phyloP scores from a whole-genome alignment of 53 echinoderm and acorn worm genomes.

The Apostichopus leukothele region DNA sequence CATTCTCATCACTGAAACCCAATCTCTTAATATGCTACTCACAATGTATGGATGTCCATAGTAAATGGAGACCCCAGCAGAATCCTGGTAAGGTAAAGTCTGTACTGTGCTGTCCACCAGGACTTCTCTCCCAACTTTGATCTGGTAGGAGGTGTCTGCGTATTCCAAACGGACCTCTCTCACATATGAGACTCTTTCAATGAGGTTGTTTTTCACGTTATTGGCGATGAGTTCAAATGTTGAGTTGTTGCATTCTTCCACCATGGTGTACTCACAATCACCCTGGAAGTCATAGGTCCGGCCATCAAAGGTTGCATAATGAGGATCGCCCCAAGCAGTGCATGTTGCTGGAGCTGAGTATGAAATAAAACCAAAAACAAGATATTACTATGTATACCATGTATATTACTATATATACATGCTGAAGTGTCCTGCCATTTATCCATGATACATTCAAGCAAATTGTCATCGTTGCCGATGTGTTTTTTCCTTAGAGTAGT shows the following conservation, averaged over 20 bases:
- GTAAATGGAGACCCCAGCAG: constrained; percentile 56
- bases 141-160: constrained; percentile 28
- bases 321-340: constrained; percentile 73
- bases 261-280: constrained; percentile 72
- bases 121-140: constrained; percentile 50
- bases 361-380: background rate
- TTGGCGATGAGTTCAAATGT: constrained; percentile 58
- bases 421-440: too few species aligned
- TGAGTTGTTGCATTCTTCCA: constrained; percentile 52
- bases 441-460: too few species aligned
- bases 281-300: constrained; percentile 67
- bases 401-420: too few species aligned
- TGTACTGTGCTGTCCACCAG: constrained; percentile 49
- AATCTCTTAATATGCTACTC: constrained; percentile 45
- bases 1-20: too few species aligned
- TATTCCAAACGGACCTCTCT: constrained; percentile 50
- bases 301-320: constrained; percentile 71
- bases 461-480: too few species aligned
- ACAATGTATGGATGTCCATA: constrained; percentile 58
- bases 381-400: too few species aligned
- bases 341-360: constrained; percentile 46
- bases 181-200: constrained; percentile 51
- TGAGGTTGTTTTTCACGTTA: constrained; percentile 58
- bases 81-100: constrained; percentile 38
- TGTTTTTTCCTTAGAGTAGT: too few species aligned